phyloP scores from a whole-genome alignment of 2,797 vertebrate genomes.

The Enteromius mattozi region DNA sequence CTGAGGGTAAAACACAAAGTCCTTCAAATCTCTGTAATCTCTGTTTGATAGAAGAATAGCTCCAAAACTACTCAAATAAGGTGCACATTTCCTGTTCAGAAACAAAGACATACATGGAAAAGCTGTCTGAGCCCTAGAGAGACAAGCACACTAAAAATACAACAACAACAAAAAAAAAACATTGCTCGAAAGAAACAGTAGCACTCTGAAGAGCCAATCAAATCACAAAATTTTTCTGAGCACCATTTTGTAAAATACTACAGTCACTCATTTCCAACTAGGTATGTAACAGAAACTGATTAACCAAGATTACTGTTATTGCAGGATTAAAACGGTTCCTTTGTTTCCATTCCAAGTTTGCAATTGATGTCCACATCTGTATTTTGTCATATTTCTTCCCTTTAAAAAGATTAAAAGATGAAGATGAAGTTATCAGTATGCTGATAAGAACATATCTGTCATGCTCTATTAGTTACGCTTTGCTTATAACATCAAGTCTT shows the following conservation, averaged over 20 bases:
- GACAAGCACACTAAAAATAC: background rate
- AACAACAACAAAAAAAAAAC: background rate
- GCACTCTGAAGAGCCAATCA: conserved; percentile 8
- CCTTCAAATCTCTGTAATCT: conserved; percentile 65
- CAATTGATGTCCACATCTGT: conserved; percentile 28
- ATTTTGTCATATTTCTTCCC: conserved; percentile 14
- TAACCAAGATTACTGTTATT: conserved; percentile 11
- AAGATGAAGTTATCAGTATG: conserved; percentile 20
- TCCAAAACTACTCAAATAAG: conserved; percentile 61
- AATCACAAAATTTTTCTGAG: background rate
- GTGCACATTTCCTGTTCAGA: conserved; percentile 51
- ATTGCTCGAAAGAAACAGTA: conserved; percentile 35
- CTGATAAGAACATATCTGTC: conserved; percentile 22
- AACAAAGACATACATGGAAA: conserved; percentile 19
- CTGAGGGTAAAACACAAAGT: conserved; percentile 59
- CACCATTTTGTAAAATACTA: background rate
- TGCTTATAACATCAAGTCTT: conserved; percentile 34
- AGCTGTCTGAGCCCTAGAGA: background rate
- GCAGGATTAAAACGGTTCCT: conserved; percentile 6
- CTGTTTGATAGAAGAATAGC: conserved; percentile 65
- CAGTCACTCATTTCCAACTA: background rate
- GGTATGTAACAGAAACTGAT: background rate
- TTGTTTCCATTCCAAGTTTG: conserved; percentile 14
- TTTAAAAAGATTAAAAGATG: conserved; percentile 26
- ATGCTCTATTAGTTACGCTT: conserved; percentile 35